Evolutionary conservation across 2,888 invertebrate genomes (phyloP).

Genomic region (Caradrina clavipalpis): DNA sequence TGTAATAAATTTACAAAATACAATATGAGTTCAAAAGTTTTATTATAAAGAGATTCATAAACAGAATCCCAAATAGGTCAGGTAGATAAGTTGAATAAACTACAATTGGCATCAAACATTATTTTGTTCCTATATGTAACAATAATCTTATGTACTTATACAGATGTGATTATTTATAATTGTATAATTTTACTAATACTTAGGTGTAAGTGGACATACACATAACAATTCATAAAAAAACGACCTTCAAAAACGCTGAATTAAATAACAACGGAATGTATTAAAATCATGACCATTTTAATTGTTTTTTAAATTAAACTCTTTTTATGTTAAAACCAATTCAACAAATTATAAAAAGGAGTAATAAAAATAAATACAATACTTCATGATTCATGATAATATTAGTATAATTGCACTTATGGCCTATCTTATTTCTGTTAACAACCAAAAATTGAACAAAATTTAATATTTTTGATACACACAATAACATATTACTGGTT

Average conservation of each 20-base stretch:
- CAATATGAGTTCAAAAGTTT: conserved; percentile 57
- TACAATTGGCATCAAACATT: conserved; percentile 73
- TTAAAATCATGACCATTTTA: conserved; percentile 11
- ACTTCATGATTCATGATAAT: conserved; percentile 37
- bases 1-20: conserved; percentile 51
- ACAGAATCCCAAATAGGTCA: conserved; percentile 69
- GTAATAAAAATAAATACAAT: conserved; percentile 16
- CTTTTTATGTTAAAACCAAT: background rate
- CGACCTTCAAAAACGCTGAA: background rate
- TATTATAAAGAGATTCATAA: conserved; percentile 71
- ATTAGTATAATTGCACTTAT: background rate
- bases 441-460: too few species aligned
- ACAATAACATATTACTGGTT: background rate
- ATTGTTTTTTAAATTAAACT: background rate
- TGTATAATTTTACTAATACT: conserved; percentile 21
- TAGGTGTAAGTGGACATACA: background rate
- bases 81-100: conserved; percentile 67
- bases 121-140: conserved; percentile 49
- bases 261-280: conserved; percentile 14
- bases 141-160: conserved; percentile 13
- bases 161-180: conserved; percentile 34
- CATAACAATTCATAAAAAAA: conserved; percentile 17
- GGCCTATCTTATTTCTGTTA: background rate
- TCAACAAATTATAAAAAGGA: conserved; percentile 8
- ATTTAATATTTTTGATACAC: background rate